These are phyloP conservation scores for Eupsittula cactorum DNA, from an alignment of 2,113 vertebrate genomes.

Conservation along the genomic window DNA sequence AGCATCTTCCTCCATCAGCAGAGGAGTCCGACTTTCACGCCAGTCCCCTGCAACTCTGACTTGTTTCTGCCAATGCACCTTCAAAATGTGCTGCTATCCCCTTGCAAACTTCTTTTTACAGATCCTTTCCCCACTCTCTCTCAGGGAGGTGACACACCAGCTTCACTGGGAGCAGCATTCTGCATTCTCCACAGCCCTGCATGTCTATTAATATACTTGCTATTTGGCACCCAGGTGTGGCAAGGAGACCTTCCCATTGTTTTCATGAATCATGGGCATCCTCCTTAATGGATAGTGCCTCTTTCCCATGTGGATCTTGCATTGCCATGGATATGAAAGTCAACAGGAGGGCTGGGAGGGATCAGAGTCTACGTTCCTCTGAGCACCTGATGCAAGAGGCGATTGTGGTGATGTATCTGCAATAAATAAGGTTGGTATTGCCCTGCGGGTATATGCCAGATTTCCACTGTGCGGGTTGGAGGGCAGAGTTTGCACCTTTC, in stretches of 20 bases:
- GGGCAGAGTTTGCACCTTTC: neutral
- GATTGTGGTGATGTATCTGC: rapidly evolving
- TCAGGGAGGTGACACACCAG: neutral
- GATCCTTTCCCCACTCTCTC: rapidly evolving
- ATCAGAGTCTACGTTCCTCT: neutral
- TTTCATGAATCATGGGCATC: rapidly evolving
- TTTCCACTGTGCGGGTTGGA: neutral
- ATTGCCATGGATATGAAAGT: neutral
- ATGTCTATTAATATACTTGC: neutral
- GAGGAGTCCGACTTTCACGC: neutral
- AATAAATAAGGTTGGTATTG: neutral
- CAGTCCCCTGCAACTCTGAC: neutral
- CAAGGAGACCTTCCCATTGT: neutral
- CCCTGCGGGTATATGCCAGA: neutral
- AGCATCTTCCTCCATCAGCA: neutral
- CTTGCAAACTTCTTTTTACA: neutral
- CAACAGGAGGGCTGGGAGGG: neutral
- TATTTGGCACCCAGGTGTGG: neutral
- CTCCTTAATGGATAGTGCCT: neutral
- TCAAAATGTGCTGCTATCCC: neutral
- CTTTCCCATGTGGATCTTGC: neutral
- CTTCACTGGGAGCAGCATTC: neutral
- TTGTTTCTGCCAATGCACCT: neutral
- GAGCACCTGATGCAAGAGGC: neutral
- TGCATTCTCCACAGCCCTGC: neutral